Conservation (phyloP, 1,140 invertebrate genomes). For the Brachionus rotundiformis region DNA sequence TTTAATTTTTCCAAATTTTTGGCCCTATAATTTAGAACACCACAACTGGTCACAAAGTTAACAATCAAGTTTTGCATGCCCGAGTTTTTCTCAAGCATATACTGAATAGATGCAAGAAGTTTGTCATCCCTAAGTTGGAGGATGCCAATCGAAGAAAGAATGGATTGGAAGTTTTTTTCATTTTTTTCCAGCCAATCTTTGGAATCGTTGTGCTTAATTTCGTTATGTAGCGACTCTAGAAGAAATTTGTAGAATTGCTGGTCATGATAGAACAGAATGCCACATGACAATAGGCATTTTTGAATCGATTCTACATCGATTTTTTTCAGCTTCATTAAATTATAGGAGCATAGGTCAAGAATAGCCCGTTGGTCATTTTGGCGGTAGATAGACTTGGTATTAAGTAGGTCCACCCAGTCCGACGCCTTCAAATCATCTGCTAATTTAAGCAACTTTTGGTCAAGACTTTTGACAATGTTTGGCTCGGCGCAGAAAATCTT, state of each 20-base stretch:
- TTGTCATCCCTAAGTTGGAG: slow-evolving; percentile 42
- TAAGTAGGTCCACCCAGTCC: slow-evolving; percentile 43
- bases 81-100: neutral
- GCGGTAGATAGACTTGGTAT: slow-evolving; percentile 30
- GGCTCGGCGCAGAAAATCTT: slow-evolving; percentile 6
- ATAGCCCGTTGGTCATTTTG: neutral
- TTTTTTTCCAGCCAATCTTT: slow-evolving; percentile 8
- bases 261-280: slow-evolving; percentile 24
- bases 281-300: slow-evolving; percentile 43
- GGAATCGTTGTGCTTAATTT: neutral
- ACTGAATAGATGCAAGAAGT: neutral
- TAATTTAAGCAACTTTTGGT: slow-evolving; percentile 9
- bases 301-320: slow-evolving; percentile 38
- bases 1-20: neutral
- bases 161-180: slow-evolving; percentile 16
- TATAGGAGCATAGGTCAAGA: slow-evolving; percentile 31
- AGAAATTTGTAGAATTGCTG: slow-evolving; percentile 41
- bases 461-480: neutral
- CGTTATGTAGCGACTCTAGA: neutral
- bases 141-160: slow-evolving; percentile 37
- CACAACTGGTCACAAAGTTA: slow-evolving; percentile 2
- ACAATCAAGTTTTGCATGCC: neutral
- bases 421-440: neutral
- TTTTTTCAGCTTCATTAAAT: slow-evolving; percentile 16
- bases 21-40: neutral